Conservation (phyloP, 2,113 vertebrate genomes). For the Epinephelus moara region DNA sequence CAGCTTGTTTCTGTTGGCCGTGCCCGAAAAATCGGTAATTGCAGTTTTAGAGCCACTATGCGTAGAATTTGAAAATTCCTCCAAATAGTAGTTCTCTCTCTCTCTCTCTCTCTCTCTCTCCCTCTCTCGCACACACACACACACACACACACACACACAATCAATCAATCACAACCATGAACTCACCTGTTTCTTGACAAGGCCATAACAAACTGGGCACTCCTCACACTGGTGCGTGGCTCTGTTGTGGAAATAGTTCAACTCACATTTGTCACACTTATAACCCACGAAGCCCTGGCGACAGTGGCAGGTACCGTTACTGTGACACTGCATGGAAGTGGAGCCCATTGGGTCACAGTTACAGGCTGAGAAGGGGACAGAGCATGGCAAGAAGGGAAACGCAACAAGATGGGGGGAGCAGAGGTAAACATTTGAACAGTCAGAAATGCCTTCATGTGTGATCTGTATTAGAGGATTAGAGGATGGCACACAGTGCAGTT, state of each 20-base stretch:
- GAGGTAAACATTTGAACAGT: conserved; percentile 42
- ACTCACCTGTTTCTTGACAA: conserved; percentile 90
- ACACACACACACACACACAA: not conserved
- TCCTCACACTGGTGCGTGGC: conserved; percentile 86
- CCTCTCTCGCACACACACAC: too few species aligned
- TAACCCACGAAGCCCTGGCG: conserved; percentile 89
- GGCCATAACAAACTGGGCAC: conserved; percentile 91
- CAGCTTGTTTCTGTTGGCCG: not conserved
- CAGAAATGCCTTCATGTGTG: conserved; percentile 23
- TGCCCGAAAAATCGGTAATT: not conserved
- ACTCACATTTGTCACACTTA: conserved; percentile 91
- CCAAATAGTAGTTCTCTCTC: not conserved
- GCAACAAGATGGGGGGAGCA: not conserved
- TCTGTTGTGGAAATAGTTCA: conserved; percentile 88
- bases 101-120: too few species aligned
- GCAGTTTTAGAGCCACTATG: not conserved
- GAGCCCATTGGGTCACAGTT: conserved; percentile 93
- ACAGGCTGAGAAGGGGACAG: conserved; percentile 84
- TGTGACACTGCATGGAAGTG: conserved; percentile 86
- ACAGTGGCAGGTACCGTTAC: conserved; percentile 91
- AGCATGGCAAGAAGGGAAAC: not conserved
- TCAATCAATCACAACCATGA: conserved; percentile 2
- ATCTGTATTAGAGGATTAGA: conserved; percentile 42
- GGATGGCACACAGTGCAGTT: conserved; percentile 4
- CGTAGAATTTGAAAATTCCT: not conserved